phyloP scores from a whole-genome alignment of 1,140 invertebrate genomes.

The Dinothrombium tinctorium region DNA sequence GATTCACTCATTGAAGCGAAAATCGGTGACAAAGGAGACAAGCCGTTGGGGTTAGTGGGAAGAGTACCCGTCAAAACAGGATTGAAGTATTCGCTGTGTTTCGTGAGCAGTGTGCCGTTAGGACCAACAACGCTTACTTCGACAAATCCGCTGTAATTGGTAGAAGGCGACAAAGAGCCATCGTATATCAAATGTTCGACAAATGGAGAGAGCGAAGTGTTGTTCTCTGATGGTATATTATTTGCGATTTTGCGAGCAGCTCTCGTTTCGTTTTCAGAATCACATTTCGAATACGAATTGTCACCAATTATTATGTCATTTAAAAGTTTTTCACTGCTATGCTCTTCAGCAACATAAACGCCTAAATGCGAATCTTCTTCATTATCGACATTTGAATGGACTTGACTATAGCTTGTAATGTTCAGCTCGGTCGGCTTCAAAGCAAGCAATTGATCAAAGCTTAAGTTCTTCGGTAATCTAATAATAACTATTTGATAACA shows the following conservation, averaged over 20 bases:
- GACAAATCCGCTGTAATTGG: constrained; percentile 17
- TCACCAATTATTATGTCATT: constrained; percentile 12
- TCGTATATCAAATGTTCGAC: constrained; percentile 24
- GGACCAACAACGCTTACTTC: constrained; percentile 14
- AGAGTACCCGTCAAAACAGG: constrained; percentile 12
- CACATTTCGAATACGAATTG: background rate
- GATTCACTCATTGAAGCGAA: constrained; percentile 13
- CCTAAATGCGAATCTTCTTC: constrained; percentile 7
- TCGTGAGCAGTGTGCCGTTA: constrained; percentile 14
- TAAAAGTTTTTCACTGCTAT: constrained; percentile 8
- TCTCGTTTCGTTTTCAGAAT: background rate
- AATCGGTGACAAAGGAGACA: constrained; percentile 3
- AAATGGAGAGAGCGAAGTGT: constrained; percentile 16
- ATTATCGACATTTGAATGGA: constrained; percentile 9
- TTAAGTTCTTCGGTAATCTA: constrained; percentile 8
- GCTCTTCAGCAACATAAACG: constrained; percentile 17
- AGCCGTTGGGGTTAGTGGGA: background rate
- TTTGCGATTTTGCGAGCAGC: background rate
- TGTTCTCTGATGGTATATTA: constrained; percentile 7
- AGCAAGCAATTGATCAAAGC: constrained; percentile 8
- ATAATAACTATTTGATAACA: constrained; percentile 15
- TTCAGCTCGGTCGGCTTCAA: constrained; percentile 11
- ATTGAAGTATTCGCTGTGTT: constrained; percentile 13
- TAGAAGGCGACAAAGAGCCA: constrained; percentile 14
- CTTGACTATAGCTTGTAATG: constrained; percentile 14